Conservation (phyloP, 1,140 invertebrate genomes). For the Hetaerina americana region DNA sequence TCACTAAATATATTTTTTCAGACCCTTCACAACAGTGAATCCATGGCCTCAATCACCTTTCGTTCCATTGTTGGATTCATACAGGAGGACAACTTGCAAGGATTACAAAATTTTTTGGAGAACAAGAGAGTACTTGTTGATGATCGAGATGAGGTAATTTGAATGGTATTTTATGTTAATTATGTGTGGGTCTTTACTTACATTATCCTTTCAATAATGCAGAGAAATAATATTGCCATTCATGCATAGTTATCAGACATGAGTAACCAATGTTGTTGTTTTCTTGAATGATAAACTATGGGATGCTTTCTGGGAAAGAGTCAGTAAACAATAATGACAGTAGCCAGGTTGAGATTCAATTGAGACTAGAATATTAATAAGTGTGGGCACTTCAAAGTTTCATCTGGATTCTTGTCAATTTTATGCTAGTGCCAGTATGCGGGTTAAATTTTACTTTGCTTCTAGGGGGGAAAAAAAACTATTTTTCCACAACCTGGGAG, state of each 20-base stretch:
- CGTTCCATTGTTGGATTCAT: slow-evolving; percentile 65
- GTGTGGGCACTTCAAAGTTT: too few species aligned
- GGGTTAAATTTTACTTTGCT: too few species aligned
- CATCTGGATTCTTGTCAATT: too few species aligned
- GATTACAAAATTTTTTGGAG: slow-evolving; percentile 65
- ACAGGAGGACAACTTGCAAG: slow-evolving; percentile 62
- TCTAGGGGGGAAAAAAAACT: too few species aligned
- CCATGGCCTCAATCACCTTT: slow-evolving; percentile 72
- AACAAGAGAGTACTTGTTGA: slow-evolving; percentile 70
- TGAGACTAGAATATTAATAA: too few species aligned
- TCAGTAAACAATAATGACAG: too few species aligned
- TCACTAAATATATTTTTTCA: not conserved
- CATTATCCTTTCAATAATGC: not conserved
- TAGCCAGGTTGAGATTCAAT: too few species aligned
- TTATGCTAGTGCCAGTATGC: too few species aligned
- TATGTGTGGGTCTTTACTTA: not conserved
- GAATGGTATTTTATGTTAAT: slow-evolving; percentile 6
- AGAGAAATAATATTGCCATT: not conserved
- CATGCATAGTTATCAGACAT: not conserved
- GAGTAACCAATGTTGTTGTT: not conserved
- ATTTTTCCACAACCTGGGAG: too few species aligned
- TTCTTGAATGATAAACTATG: too few species aligned
- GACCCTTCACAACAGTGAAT: not conserved
- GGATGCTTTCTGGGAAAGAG: too few species aligned
- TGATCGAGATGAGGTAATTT: slow-evolving; percentile 75